These are phyloP conservation scores for Iguana delicatissima DNA, from an alignment of 2,797 vertebrate species.

Conservation along the genomic window DNA sequence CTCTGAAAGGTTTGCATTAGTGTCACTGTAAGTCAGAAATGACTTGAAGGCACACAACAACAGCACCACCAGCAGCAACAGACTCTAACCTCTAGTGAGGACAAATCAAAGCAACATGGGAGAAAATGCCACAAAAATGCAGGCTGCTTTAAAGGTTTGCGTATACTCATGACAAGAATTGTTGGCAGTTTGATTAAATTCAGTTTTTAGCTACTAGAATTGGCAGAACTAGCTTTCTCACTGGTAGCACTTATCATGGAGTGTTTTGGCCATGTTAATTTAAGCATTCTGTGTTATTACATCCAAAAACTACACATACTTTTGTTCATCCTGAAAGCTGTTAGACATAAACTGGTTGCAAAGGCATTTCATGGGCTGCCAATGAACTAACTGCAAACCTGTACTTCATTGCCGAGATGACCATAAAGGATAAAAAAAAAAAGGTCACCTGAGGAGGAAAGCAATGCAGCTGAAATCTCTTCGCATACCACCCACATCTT, in stretches of 20 bases:
- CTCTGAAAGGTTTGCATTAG: too few relatives aligned
- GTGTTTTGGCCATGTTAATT: neutral
- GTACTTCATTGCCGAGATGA: neutral
- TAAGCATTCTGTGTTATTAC: conserved; percentile 22
- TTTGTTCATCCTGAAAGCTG: neutral
- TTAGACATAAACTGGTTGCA: neutral
- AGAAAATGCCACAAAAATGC: neutral
- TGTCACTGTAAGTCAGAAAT: too few relatives aligned
- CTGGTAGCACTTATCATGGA: neutral
- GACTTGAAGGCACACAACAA: too few relatives aligned
- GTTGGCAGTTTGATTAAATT: neutral
- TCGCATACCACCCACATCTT: neutral
- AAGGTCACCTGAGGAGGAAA: conserved; percentile 14
- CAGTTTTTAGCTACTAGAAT: neutral
- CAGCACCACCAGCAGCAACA: too few relatives aligned
- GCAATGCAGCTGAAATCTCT: neutral
- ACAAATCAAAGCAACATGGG: neutral
- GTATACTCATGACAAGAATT: neutral
- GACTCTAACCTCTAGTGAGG: neutral
- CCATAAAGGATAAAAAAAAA: conserved; percentile 4
- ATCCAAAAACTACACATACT: neutral
- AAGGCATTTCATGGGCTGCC: neutral
- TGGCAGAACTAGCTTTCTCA: neutral
- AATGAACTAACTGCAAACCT: neutral
- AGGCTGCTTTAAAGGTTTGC: too few relatives aligned